Evolutionary conservation across 2,797 vertebrate species (phyloP), one percentile per base, ranked within the genome.

Genomic region (Varecia variegata): DNA sequence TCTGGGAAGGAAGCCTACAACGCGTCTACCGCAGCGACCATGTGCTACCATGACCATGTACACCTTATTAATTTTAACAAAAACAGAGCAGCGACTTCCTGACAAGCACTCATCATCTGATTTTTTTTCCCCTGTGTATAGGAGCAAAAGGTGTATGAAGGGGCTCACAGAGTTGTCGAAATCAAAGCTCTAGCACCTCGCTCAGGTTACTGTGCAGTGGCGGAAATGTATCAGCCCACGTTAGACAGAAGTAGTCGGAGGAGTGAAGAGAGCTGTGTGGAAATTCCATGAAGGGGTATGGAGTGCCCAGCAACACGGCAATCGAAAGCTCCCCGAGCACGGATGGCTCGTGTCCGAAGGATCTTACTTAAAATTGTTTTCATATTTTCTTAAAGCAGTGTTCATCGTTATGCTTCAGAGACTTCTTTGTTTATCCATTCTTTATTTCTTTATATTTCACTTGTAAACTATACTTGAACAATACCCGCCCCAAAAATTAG

Each of bases 111-210:
- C 43, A n/a, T 18, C 43, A 54, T 94, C 32, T 93, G 23, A 50
- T 94, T 80, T 90, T 68, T 81, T 95, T 68, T 80, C 2, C n/a
- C 40, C 40, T 86, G 0, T 77, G 23, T 90, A 30, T 81, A 98
- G 98, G 98, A 98, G 90, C 88, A 95, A 90, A 98, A 96, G 85
- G 93, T 97, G 0, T 98, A 98, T 0, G 98, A 98, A 98, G 98
- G 98, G 52, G 77, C 93, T 58, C 80, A 84, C 7, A 98, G 97
- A 65, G 12, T 95, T 45, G 77, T 98, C 77, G 80, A 97, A 97
- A 96, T 98, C 83, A 52, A 97, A 97, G 83, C 90, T 45, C 65
- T 98, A 86, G 93, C 80, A 56, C 93, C 90, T 1, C 96, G 65
- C 67, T 71, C 97, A 68, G 96, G 90, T 65, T 98, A 98, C 95